Evolutionary conservation across 2,888 invertebrate genomes (phyloP).

Genomic region (Himalopsyche anomala): DNA sequence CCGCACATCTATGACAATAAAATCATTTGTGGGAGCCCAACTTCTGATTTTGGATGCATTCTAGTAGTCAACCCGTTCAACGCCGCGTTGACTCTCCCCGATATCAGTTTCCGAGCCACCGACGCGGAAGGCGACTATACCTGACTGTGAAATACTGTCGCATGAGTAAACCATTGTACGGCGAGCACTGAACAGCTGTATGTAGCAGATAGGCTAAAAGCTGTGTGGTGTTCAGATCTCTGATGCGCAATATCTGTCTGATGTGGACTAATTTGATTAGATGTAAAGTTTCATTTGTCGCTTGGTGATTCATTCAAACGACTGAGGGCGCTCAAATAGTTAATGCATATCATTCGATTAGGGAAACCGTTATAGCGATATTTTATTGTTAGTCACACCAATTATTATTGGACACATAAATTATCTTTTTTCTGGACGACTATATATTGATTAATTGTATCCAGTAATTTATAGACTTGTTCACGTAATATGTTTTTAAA

Average conservation of each 20-base stretch:
- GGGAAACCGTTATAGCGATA: too few species aligned
- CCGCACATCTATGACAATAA: neutral
- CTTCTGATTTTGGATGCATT: neutral
- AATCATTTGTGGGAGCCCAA: neutral
- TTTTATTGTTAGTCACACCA: too few species aligned
- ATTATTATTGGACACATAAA: too few species aligned
- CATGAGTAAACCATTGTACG: constrained; percentile 23
- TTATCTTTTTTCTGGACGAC: too few species aligned
- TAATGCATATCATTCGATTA: too few species aligned
- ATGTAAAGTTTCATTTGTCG: neutral
- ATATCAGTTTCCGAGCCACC: constrained; percentile 20
- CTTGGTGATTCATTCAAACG: neutral
- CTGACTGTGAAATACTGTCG: constrained; percentile 25
- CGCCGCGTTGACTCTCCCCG: neutral
- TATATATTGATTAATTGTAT: too few species aligned
- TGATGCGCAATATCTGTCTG: constrained; percentile 7
- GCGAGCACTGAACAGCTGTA: neutral
- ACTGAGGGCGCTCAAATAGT: too few species aligned
- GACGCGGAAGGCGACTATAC: constrained; percentile 16
- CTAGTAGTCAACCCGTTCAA: neutral
- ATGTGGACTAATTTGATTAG: constrained; percentile 6
- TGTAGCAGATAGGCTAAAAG: neutral
- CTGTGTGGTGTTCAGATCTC: constrained; percentile 1
- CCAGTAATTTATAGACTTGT: too few species aligned
- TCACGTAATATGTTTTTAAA: too few species aligned